Evolutionary conservation across 2,113 vertebrate species (phyloP), one percentile per base, ranked within the genome.

Genomic region (Dunckerocampus dactyliophorus): DNA sequence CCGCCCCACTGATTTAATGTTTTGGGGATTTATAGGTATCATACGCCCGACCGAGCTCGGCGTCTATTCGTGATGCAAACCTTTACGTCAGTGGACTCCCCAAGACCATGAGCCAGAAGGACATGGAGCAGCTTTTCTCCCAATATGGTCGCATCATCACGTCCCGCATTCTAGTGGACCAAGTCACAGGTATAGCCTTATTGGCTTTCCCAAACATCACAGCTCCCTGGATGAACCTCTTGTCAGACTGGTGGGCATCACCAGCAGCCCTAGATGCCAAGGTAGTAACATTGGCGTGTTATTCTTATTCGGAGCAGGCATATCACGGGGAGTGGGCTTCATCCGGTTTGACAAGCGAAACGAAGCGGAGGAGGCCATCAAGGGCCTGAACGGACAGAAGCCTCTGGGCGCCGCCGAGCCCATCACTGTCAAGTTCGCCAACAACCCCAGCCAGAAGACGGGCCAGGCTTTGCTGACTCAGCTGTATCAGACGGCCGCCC

Each of bases 81-180:
- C 92, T 98, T 66, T 98, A 98, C 0, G 95, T 97, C 72, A 98
- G 95, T 0, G 95, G 95, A 15, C 93, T 98, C 20, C 95, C 95
- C 16, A 96, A 95, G 84, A 94, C 93, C 72, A 97, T 98, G 95
- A 94, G 93, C 77, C 95, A 96, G 91, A 95, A 96, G 62, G 95
- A 98, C 71, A 96, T 98, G 95, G 95, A 96, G 58, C 95, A 96
- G 83, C 91, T 97, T 19, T 98, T 97, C 86, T 97, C 95, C 8
- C 95, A 97, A 70, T 97, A 97, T 0, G 95, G 95, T n/a, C 93
- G 94, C 12, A 97, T 98, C 82, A 98, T 98, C 90, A 97, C 95
- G 2, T 98, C 95, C 17, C 93, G 95, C 22, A 97, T 98, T 81
- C 89, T 98, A 55, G 92, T 98, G 52, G 95, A 98, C 83, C 95